Conservation (phyloP, 2,797 vertebrate genomes). For the Megaceryle alcyon region DNA sequence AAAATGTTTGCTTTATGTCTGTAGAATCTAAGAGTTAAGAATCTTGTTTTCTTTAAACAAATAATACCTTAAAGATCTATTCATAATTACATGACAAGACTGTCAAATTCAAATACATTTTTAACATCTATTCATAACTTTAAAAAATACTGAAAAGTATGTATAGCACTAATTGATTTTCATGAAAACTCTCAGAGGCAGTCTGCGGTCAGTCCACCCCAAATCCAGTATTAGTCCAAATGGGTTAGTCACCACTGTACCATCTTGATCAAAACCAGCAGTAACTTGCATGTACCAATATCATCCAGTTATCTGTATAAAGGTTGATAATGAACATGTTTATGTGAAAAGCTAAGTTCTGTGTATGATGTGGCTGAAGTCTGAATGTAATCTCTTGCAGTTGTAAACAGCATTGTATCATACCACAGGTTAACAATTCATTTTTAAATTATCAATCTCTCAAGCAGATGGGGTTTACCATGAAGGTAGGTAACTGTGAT, state of each 20-base stretch:
- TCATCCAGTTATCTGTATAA: background rate
- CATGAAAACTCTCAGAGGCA: background rate
- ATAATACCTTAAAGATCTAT: background rate
- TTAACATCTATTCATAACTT: background rate
- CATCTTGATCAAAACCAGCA: background rate
- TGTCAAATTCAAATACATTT: background rate
- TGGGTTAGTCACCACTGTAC: background rate
- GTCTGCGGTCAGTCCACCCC: background rate
- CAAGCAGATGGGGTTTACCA: background rate
- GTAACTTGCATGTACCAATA: background rate
- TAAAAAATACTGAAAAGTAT: background rate
- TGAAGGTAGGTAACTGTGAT: background rate
- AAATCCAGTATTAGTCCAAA: background rate
- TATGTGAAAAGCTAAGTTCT: background rate
- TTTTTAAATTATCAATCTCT: background rate
- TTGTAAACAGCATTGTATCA: background rate
- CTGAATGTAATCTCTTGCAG: background rate
- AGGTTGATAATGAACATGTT: background rate
- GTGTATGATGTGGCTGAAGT: background rate
- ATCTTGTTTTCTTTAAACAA: background rate
- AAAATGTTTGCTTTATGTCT: background rate
- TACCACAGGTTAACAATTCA: accelerated
- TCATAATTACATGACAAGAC: background rate
- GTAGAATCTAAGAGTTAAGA: background rate
- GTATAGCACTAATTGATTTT: background rate